phyloP scores from a whole-genome alignment of 1,140 invertebrate species.

The Cydia amplana region DNA sequence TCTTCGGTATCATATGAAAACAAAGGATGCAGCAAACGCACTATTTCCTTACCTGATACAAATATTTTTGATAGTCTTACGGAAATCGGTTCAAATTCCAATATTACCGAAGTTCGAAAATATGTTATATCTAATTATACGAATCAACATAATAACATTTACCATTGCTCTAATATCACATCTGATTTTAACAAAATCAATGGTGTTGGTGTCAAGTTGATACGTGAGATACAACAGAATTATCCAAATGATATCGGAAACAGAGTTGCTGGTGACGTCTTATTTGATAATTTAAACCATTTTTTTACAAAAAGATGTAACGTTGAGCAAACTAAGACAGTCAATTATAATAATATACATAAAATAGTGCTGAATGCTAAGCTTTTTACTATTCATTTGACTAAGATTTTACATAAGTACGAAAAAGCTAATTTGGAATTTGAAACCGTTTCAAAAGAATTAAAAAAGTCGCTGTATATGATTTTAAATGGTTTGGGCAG shows the following conservation, averaged over 20 bases:
- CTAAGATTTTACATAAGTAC: slow-evolving; percentile 51
- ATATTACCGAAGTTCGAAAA: not conserved
- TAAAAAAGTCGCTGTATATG: slow-evolving; percentile 38
- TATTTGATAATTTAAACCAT: not conserved
- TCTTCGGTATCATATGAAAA: not conserved
- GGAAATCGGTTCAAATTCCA: not conserved
- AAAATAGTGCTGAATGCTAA: slow-evolving; percentile 51
- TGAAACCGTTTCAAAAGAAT: slow-evolving; percentile 47
- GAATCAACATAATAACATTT: not conserved
- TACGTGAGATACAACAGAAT: not conserved
- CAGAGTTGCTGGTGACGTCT: not conserved
- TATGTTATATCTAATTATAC: not conserved
- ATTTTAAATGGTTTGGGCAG: not conserved
- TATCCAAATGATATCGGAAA: not conserved
- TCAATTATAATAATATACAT: slow-evolving; percentile 41
- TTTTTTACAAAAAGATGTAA: not conserved
- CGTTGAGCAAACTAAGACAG: not conserved
- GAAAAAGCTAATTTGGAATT: slow-evolving; percentile 56
- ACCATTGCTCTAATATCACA: not conserved
- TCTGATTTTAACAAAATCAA: not conserved
- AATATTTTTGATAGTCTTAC: not conserved
- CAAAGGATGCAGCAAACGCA: not conserved
- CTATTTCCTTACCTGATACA: slow-evolving; percentile 7
- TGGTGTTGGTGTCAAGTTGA: not conserved
- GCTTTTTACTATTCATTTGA: slow-evolving; percentile 47